Percentiles rank a stretch among this genome's conserved stretches.
Conservation (phyloP, 2,888 invertebrate genomes). For the Ectemnius cavifrons region DNA sequence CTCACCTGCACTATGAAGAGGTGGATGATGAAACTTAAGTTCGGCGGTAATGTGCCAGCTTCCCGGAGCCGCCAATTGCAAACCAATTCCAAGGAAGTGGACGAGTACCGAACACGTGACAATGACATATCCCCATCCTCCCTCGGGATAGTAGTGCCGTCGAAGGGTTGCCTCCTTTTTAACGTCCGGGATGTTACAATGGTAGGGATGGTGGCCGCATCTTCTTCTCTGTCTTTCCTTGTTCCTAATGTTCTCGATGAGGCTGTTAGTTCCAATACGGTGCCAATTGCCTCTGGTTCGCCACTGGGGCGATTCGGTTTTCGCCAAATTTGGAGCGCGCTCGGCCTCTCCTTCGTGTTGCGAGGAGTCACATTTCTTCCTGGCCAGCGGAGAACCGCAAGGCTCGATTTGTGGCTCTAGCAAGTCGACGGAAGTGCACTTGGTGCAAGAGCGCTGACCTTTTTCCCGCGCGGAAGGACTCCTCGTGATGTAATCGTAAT, state of each 20-base stretch:
- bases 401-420: slow-evolving; percentile 64
- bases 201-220: slow-evolving; percentile 30
- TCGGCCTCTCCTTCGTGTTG: slow-evolving; percentile 10
- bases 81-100: slow-evolving; percentile 87
- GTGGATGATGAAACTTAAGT: slow-evolving; percentile 82
- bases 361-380: slow-evolving; percentile 13
- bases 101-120: slow-evolving; percentile 86
- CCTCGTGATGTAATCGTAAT: slow-evolving; percentile 56
- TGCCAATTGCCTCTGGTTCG: slow-evolving; percentile 50
- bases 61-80: slow-evolving; percentile 81
- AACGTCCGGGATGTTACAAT: slow-evolving; percentile 50
- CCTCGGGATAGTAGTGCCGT: slow-evolving; percentile 91
- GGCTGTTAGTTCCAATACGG: slow-evolving; percentile 59
- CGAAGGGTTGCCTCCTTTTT: slow-evolving; percentile 78
- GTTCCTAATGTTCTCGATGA: slow-evolving; percentile 53
- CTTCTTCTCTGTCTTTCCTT: slow-evolving; percentile 32
- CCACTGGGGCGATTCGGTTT: slow-evolving; percentile 34
- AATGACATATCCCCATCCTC: slow-evolving; percentile 92
- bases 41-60: slow-evolving; percentile 80
- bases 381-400: slow-evolving; percentile 49
- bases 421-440: slow-evolving; percentile 65
- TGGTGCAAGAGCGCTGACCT: slow-evolving; percentile 63
- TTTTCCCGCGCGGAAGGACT: background rate
- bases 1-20: slow-evolving; percentile 84
- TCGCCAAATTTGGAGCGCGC: slow-evolving; percentile 3